Evolutionary conservation across 2,888 invertebrate genomes (phyloP).

Genomic region (Eristalis pertinax): DNA sequence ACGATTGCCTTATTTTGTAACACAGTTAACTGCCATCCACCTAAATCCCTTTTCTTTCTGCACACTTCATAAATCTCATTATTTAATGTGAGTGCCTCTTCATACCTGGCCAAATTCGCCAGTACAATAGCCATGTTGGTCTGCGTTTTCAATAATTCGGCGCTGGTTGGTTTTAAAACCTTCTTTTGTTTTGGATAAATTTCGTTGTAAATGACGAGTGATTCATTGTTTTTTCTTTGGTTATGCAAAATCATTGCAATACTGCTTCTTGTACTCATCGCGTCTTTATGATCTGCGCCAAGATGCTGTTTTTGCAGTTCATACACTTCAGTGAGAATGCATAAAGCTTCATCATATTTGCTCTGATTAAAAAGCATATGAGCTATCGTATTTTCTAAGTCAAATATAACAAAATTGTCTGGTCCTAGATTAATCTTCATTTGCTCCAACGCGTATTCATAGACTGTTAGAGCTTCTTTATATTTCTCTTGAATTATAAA

Average conservation of each 20-base stretch:
- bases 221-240: slow-evolving; percentile 17
- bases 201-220: neutral
- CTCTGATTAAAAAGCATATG: neutral
- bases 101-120: neutral
- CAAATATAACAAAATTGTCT: neutral
- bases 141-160: neutral
- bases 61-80: neutral
- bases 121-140: slow-evolving; percentile 15
- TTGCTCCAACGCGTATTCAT: neutral
- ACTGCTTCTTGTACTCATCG: neutral
- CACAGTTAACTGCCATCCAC: neutral
- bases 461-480: neutral
- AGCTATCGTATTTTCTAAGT: neutral
- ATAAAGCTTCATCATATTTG: neutral
- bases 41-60: neutral
- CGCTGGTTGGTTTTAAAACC: neutral
- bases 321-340: neutral
- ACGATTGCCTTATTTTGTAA: slow-evolving; percentile 13
- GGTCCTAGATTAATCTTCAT: slow-evolving; percentile 5
- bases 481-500: neutral
- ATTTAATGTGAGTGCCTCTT: slow-evolving; percentile 27
- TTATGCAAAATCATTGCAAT: slow-evolving; percentile 3
- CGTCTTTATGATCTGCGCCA: neutral
- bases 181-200: slow-evolving; percentile 28
- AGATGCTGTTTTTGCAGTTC: slow-evolving; percentile 4